Evolutionary conservation across 2,797 vertebrate genomes (phyloP).

Genomic region (Halcyon chelicuti): DNA sequence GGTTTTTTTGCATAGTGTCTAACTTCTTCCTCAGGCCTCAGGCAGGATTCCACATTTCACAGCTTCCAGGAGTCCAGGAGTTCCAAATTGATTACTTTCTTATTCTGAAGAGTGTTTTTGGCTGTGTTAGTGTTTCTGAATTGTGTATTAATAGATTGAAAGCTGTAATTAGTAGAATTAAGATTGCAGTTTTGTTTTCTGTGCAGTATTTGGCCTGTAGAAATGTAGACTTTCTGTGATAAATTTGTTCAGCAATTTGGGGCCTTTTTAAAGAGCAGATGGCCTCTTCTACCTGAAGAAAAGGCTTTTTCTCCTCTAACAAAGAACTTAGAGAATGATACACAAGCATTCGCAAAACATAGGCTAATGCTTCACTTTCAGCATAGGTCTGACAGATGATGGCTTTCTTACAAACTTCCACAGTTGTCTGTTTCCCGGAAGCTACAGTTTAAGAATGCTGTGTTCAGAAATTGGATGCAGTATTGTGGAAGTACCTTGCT

Average conservation of each 20-base stretch:
- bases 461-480: neutral
- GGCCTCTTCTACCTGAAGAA: neutral
- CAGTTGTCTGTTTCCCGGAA: neutral
- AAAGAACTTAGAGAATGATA: neutral
- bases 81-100: neutral
- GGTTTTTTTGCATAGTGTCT: neutral
- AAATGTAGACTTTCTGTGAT: neutral
- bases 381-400: neutral
- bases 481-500: neutral
- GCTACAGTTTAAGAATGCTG: too few relatives aligned
- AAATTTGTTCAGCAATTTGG: neutral
- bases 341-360: neutral
- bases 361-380: neutral
- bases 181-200: neutral
- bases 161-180: neutral
- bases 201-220: neutral
- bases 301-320: neutral
- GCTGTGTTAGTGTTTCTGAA: neutral
- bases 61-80: neutral
- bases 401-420: neutral
- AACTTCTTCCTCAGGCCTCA: neutral
- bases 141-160: neutral
- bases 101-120: neutral
- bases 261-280: neutral
- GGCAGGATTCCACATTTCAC: neutral